Evolutionary conservation across 2,888 invertebrate species (phyloP), one percentile per base, ranked within the genome.

Genomic region (Amiota mariae): DNA sequence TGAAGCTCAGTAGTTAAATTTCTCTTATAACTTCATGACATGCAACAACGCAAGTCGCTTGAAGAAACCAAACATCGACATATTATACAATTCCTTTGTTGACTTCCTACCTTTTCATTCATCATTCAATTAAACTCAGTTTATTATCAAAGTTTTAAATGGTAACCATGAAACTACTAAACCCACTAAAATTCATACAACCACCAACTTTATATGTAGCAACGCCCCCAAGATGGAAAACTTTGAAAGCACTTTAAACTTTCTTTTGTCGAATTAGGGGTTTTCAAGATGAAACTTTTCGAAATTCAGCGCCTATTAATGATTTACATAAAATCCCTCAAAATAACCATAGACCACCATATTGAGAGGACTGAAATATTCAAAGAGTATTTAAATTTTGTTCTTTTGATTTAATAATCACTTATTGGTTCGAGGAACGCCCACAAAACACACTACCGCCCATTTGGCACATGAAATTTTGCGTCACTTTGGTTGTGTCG

Each of bases 401-500:
- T 70, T 49, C 36, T 49, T 56, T 49, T 67, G n/a, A 64, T 59
- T 59, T 59, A 64, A 64, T 46, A 64, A 24, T 9, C 51, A 47
- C 20, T 67, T 46, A 10, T 15, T n/a, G 18, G 51, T 13, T 64
- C 15, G n/a, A 46, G 24, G 15, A 11, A 24, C n/a, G 46, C 46
- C 46, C n/a, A 47, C 64, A 36, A 15, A 15, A 47, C 36, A 12
- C 24, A 10, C 15, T 15, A 6, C 3, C 36, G 36, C 36, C 67
- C 67, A 47, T n/a, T 67, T n/a, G 13, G 49, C 20, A 12, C 67
- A 12, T 11, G 67, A 4, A 11, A 54, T 24, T 11, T 61, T 47
- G 73, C 79, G 75, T 75, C 79, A 61, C 61, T 46, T 64, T 46
- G 18, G 49, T 68, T 36, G 2, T 36, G 36, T 36, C 6, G 36